A percentile compares a stretch with the other conserved stretches of the same genome.
These are phyloP conservation scores for Paramormyrops kingsleyae DNA, from an alignment of 2,113 vertebrate species.

Conservation along the genomic window DNA sequence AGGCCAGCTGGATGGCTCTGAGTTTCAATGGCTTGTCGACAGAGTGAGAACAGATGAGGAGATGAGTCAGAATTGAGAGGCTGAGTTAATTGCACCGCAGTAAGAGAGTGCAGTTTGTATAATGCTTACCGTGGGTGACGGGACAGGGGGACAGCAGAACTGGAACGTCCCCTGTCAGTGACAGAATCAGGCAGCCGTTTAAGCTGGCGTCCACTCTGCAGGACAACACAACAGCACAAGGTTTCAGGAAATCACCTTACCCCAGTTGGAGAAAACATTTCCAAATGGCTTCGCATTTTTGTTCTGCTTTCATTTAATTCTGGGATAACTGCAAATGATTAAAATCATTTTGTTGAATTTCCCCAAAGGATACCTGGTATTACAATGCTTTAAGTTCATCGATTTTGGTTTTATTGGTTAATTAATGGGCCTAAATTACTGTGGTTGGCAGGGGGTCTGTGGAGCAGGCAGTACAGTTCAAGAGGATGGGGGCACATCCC, in stretches of 20 bases:
- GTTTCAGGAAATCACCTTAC: neutral
- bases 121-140: neutral
- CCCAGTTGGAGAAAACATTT: neutral
- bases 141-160: neutral
- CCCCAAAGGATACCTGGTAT: constrained; percentile 40
- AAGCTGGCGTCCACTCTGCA: neutral
- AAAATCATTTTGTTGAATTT: constrained; percentile 32
- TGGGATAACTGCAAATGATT: constrained; percentile 47
- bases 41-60: neutral
- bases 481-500: constrained; percentile 44
- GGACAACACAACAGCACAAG: neutral
- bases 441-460: constrained; percentile 28
- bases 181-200: neutral
- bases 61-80: neutral
- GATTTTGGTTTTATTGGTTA: constrained; percentile 37
- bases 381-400: constrained; percentile 25
- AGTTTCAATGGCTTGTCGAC: neutral
- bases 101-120: neutral
- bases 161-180: neutral
- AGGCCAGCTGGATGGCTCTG: neutral
- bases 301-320: constrained; percentile 9
- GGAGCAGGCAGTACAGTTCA: constrained; percentile 9
- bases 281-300: neutral
- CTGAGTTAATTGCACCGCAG: neutral
- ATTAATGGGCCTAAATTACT: constrained; percentile 53